Evolutionary conservation across 2,113 vertebrate genomes (phyloP).

Genomic region (Lontra canadensis): DNA sequence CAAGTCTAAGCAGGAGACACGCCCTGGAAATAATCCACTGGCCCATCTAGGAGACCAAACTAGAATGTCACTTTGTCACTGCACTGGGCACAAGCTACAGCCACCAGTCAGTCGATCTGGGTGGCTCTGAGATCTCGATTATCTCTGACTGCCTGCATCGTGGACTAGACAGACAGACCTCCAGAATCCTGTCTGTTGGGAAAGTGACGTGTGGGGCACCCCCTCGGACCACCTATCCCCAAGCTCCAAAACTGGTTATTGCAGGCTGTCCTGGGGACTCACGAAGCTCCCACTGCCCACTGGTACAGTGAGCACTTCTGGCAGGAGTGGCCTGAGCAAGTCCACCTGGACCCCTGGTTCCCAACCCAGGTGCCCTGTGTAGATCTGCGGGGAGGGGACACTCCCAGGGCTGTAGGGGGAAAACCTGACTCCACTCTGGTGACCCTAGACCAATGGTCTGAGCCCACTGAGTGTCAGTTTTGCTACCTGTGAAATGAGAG

Average conservation of each 20-base stretch:
- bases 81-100: neutral
- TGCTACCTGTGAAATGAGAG: neutral
- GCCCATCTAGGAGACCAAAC: neutral
- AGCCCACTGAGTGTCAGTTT: neutral
- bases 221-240: accelerated
- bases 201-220: accelerated
- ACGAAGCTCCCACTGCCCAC: neutral
- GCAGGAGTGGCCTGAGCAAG: neutral
- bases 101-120: neutral
- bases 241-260: neutral
- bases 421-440: neutral
- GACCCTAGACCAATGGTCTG: neutral
- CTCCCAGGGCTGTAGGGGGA: too few species aligned
- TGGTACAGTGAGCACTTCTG: too few species aligned
- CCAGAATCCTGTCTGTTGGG: neutral
- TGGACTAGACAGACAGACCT: accelerated
- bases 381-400: too few species aligned
- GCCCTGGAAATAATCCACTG: neutral
- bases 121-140: neutral
- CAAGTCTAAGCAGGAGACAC: neutral
- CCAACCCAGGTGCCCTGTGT: accelerated
- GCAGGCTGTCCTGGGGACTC: neutral
- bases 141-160: accelerated
- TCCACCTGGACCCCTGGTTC: neutral
- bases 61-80: neutral